These are phyloP conservation scores for Heliocidaris erythrogramma DNA, from an alignment of 35 echinoderm and acorn worm species.

Conservation along the genomic window DNA sequence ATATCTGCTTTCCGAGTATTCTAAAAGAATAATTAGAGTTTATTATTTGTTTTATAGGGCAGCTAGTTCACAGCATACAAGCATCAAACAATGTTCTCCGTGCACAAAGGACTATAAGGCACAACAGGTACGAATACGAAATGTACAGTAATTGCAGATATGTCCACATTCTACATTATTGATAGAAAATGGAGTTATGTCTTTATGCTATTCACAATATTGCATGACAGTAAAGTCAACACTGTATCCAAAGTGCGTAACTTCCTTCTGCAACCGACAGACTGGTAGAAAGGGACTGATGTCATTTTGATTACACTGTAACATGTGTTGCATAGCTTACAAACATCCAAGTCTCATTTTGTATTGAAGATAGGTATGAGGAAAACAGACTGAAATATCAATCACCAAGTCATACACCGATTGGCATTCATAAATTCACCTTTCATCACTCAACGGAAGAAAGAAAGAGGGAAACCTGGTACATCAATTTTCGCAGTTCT, in stretches of 20 bases:
- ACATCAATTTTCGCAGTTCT: not conserved
- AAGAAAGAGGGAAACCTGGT: not conserved
- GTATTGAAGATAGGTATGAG: not conserved
- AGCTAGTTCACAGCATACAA: no score
- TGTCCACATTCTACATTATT: no score
- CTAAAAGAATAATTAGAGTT: not conserved
- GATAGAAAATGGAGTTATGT: no score
- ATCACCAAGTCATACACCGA: not conserved
- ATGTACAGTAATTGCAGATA: no score
- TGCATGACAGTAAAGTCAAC: no score
- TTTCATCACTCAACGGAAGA: not conserved
- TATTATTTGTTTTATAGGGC: no score
- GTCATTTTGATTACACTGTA: not conserved
- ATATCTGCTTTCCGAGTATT: not conserved
- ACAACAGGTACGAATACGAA: no score
- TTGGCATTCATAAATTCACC: not conserved
- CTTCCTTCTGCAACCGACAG: no score
- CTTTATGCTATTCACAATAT: no score
- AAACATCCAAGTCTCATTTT: not conserved
- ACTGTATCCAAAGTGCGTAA: no score
- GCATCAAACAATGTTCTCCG: no score
- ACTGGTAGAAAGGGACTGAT: not conserved
- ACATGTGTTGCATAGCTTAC: not conserved
- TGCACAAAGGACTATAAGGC: no score
- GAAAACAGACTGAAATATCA: not conserved